Conservation (phyloP, 2,797 vertebrate species). For the Sebastes taczanowskii region DNA sequence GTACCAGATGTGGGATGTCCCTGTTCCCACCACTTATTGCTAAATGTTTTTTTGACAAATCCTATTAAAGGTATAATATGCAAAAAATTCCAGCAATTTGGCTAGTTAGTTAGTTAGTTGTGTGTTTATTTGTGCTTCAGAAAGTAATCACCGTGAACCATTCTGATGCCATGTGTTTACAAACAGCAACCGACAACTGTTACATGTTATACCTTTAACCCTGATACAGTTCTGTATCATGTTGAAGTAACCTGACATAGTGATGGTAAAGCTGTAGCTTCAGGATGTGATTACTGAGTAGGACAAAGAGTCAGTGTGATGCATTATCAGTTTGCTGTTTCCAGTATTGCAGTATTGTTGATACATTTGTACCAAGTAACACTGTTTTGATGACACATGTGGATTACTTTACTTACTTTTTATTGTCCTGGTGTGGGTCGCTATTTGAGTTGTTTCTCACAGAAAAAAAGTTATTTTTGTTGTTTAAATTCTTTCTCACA, state of each 20-base stretch:
- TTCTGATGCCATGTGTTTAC: too few relatives aligned
- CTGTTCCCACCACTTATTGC: neutral
- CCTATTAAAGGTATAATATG: neutral
- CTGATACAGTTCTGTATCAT: neutral
- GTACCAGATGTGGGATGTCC: conserved; percentile 32
- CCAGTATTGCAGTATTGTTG: neutral
- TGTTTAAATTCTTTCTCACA: neutral
- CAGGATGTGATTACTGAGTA: neutral
- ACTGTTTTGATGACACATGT: neutral
- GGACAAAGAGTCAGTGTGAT: neutral
- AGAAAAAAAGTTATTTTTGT: too few relatives aligned
- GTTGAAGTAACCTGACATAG: neutral
- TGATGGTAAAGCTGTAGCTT: neutral
- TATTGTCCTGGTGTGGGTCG: neutral
- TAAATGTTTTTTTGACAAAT: neutral
- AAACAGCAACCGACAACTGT: too few relatives aligned
- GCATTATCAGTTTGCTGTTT: neutral
- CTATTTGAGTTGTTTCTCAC: neutral
- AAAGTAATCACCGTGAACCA: too few relatives aligned
- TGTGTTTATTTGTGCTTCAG: too few relatives aligned
- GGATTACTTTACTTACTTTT: neutral
- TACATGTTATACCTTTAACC: neutral
- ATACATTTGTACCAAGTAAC: neutral
- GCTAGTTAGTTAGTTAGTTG: too few relatives aligned
- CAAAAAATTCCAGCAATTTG: too few relatives aligned